Evolutionary conservation across 2,888 invertebrate genomes (phyloP), one percentile per base, ranked within the genome.

Genomic region (Diachrysia chrysitis): DNA sequence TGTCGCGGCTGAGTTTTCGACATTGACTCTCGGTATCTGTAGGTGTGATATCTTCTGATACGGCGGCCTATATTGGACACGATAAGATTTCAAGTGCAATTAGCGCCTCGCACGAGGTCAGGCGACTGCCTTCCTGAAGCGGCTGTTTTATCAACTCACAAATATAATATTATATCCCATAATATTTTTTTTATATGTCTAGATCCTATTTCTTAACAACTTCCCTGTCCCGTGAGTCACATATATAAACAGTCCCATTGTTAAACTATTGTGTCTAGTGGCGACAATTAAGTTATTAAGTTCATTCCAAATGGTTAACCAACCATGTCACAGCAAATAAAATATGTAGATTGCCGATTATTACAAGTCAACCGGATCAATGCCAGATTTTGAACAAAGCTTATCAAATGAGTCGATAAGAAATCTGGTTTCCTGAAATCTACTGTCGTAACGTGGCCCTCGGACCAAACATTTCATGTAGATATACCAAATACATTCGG

Each of bases 81-180:
- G 58, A 58, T 58, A 58, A 35, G 12, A 23, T 37, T 42, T 58
- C 42, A 42, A 58, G 42, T 23, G 42, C 58, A 42, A 42, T 65
- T 23, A 10, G 35, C 16, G 14, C 35, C 19, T 14, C 21, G 12
- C 56, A 19, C 35, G 56, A 56, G 56, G 32, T 21, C 56, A 23
- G 14, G 14, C 4, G 14, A 19, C 42, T 42, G n/a, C 42, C 37
- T 4, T 16, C 14, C 42, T 42, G 42, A 6, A 42, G n/a, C n/a
- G 6, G n/a, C n/a, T 32, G 32, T 7, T 25, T 5, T 10, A 10
- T 32, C 32, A 10, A 6, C 32, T 10, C 32, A 10, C 9, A 32
- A 32, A 1, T 10, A 10, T 32, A 10, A 32, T 32, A 32, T 10
- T 32, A 10, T 10, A 10, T 32, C 7, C 5, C 5, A 7, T 29